Evolutionary conservation across 1,140 invertebrate species (phyloP), one percentile per base, ranked within the genome.

Genomic region (Mizuhopecten yessoensis): DNA sequence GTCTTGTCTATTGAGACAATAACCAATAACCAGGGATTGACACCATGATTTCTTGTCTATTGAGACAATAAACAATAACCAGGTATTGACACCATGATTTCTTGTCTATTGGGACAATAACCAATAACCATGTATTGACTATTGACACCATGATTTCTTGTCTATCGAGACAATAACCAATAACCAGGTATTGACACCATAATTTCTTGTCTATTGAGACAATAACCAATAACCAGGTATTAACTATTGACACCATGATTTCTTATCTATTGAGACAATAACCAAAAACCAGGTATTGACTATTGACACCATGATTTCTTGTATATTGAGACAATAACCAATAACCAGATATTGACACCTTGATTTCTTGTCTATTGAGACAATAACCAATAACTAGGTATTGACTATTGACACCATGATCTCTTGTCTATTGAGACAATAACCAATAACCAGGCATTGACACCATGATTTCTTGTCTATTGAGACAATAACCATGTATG

Each of bases 81-180:
- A n/a, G n/a, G n/a, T n/a, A n/a, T n/a, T n/a, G n/a, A n/a, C n/a
- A n/a, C n/a, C n/a, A n/a, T n/a, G n/a, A n/a, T n/a, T n/a, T n/a
- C n/a, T n/a, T n/a, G n/a, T n/a, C n/a, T n/a, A n/a, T n/a, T n/a
- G n/a, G n/a, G n/a, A n/a, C n/a, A n/a, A n/a, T n/a, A n/a, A n/a
- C n/a, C n/a, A n/a, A n/a, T n/a, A n/a, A n/a, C 86, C 90, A 75
- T n/a, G 57, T 11, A n/a, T 87, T 23, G n/a, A 36, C 9, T 34
- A 34, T 36, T 42, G 86, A 34, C 34, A 34, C 86, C 0, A 57
- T 91, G 0, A n/a, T 34, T 11, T 10, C 34, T 33, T 39, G 34
- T n/a, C 90, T 86, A 87, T 34, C 42, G 39, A 87, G 45, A 86
- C 86, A 89, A n/a, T n/a, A n/a, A n/a, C n/a, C n/a, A n/a, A n/a